Evolutionary conservation across 2,797 vertebrate genomes (phyloP), one percentile per base, ranked within the genome.

Genomic region (Cygnus olor): DNA sequence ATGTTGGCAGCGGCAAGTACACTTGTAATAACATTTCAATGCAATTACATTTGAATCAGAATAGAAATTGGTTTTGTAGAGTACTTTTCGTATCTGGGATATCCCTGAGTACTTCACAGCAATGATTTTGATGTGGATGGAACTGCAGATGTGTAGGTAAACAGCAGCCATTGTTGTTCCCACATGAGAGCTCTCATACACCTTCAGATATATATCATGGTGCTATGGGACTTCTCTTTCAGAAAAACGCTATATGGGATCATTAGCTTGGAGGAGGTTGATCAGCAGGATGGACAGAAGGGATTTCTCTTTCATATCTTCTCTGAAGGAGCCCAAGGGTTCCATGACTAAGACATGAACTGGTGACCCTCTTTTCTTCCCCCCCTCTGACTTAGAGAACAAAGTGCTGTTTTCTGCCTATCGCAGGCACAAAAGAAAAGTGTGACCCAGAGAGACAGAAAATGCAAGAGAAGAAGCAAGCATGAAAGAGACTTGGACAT

Each of bases 401-500:
- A 49, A 94, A 83, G 38, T 42, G 72, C 56, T 66, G 42, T 88
- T 81, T 89, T 96, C 65, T 88, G 63, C 11, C 1, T 68, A 38
- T 66, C 47, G 12, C 58, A 47, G 79, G 25, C 84, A 45, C 44
- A 64, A 51, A 61, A 72, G 70, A 92, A 53, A 80, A 81, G 8
- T 3, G 18, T 85, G 89, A 85, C 94, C 91, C 76, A 45, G 3
- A 58, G 72, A 93, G 79, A 77, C 80, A 94, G 79, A 80, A 95
- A 88, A 85, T 68, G 36, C 53, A 84, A 73, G 54, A 80, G 77
- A 88, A 90, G 86, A 95, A 89, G 54, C 61, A 89, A 54, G 80
- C 88, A 83, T 94, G 88, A 95, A 96, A 95, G 85, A 95, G 71
- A 40, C 74, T 94, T 88, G 60, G 94, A 94, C 88, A 82, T 92